phyloP scores from a whole-genome alignment of 2,888 invertebrate species.

The Dinocampus coccinellae region DNA sequence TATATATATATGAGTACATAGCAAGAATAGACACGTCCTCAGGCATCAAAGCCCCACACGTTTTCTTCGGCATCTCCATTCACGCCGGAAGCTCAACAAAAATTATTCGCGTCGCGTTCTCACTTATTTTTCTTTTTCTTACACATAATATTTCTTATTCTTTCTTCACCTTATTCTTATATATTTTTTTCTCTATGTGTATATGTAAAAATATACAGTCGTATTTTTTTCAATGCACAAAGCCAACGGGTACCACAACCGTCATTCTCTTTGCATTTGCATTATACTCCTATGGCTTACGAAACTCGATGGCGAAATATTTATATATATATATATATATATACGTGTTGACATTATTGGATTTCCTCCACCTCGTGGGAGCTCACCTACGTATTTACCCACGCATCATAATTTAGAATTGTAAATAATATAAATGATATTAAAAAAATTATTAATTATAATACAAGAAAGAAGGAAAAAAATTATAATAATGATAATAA shows the following conservation, averaged over 20 bases:
- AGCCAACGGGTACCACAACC: background rate
- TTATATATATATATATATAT: background rate
- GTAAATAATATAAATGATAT: conserved; percentile 18
- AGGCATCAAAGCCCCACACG: conserved; percentile 32
- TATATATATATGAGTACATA: background rate
- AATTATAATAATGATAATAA: too few species aligned
- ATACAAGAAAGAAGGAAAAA: background rate
- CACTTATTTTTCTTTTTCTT: conserved; percentile 19
- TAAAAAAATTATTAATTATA: conserved; percentile 15
- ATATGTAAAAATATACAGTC: too few species aligned
- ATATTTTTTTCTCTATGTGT: conserved; percentile 28
- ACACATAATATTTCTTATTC: conserved; percentile 11
- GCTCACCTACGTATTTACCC: conserved; percentile 42
- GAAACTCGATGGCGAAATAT: background rate
- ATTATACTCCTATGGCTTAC: conserved; percentile 12
- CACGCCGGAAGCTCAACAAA: conserved; percentile 39
- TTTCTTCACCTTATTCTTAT: conserved; percentile 25
- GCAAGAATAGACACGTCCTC: conserved; percentile 28
- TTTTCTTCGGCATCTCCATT: conserved; percentile 33
- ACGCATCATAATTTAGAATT: conserved; percentile 31
- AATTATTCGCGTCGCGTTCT: conserved; percentile 45
- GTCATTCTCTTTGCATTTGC: conserved; percentile 25
- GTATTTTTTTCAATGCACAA: background rate
- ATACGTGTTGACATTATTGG: conserved; percentile 24
- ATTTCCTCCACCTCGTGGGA: conserved; percentile 38